Percentiles rank a stretch among this genome's conserved stretches.
Evolutionary conservation across 2,113 vertebrate genomes (phyloP).

Genomic region (Pseudonaja textilis): DNA sequence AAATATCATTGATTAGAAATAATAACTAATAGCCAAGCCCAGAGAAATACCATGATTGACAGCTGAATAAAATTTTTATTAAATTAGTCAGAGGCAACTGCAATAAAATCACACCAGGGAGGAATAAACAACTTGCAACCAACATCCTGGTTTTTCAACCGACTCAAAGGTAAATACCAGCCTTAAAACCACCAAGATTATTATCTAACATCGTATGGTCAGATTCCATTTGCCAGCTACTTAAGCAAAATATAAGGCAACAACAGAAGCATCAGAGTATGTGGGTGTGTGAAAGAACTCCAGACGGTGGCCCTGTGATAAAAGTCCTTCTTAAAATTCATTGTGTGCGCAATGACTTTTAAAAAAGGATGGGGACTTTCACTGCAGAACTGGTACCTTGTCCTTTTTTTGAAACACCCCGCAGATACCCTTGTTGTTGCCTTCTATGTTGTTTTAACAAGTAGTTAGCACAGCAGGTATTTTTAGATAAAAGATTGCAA

Average conservation of each 20-base stretch:
- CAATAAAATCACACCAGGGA: not conserved
- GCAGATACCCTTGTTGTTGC: not conserved
- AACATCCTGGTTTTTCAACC: not conserved
- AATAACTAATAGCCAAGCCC: not conserved
- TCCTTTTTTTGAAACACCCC: not conserved
- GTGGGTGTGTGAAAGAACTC: not conserved
- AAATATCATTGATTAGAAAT: not conserved
- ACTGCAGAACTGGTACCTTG: not conserved
- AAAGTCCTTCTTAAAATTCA: not conserved
- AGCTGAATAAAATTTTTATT: not conserved
- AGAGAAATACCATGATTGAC: not conserved
- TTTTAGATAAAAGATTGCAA: not conserved
- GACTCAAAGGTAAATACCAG: not conserved
- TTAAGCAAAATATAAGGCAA: not conserved
- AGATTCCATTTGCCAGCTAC: not conserved
- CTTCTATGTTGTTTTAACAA: not conserved
- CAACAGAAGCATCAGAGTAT: not conserved
- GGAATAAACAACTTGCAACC: not conserved
- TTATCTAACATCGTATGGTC: not conserved
- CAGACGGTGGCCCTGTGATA: not conserved
- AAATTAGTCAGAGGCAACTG: not conserved
- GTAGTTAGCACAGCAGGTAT: not conserved
- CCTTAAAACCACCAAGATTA: not conserved
- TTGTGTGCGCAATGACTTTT: not conserved
- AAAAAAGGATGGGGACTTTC: not conserved